Evolutionary conservation across 2,797 vertebrate genomes (phyloP), one percentile per base, ranked within the genome.

Genomic region (Sebastolobus alascanus): DNA sequence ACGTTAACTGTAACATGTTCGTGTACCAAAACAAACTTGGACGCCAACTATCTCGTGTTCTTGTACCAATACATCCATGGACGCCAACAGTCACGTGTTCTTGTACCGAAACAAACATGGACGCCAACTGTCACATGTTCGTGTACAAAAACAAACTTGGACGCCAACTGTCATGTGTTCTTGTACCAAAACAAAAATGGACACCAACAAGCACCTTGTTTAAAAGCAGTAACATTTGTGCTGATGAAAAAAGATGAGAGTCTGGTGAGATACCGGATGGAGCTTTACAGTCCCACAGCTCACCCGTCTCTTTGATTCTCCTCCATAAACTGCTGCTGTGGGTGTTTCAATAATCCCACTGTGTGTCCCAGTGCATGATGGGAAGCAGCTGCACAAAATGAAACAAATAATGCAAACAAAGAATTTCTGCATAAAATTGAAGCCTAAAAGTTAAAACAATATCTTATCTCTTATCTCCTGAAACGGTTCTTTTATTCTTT

Each of bases 351-450:
- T 74, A 61, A 70, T 81, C 73, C 73, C 76, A 61, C 61, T 54
- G 69, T 33, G 78, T 77, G 74, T 60, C 74, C 52, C 33, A 0
- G 56, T 90, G 88, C 79, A 90, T 79, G 77, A 80, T 88, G 82
- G 86, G 77, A 86, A 74, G 56, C 74, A 86, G 76, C 79, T 82
- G 75, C 60, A 13, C 75, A 4, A 29, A 58, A 43, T 67, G 11
- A 46, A 67, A 18, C 14, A 40, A 13, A 0, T 40, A 40, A 40
- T 20, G 5, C 6, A 40, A 40, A 40, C 6, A 40, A 40, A 40
- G 38, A 40, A 40, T 40, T 38, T 40, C 38, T 14, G 13, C 38
- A 40, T 40, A 40, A 40, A 22, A 54, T n/a, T 54, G n/a, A 54
- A 22, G 52, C 4, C n/a, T 5, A 16, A 25, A 55, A 46, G 43